Conservation (phyloP, 1,140 invertebrate genomes). For the Vanessa atalanta region DNA sequence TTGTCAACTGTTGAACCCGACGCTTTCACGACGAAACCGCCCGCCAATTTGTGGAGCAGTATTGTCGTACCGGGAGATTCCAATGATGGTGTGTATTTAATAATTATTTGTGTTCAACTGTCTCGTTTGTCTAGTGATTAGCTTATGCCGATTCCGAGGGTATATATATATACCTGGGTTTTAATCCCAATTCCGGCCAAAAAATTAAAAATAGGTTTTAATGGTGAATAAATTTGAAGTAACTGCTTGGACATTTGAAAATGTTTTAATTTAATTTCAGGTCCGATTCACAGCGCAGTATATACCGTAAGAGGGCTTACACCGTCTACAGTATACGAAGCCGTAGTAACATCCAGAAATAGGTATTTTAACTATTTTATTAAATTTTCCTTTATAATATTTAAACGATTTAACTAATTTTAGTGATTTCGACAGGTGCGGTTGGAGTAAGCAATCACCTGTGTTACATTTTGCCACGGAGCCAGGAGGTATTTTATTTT, state of each 20-base stretch:
- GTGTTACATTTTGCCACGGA: constrained; percentile 85
- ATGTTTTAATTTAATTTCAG: constrained; percentile 49
- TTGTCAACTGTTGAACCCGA: constrained; percentile 57
- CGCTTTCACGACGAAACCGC: constrained; percentile 71
- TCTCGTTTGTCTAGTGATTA: too few species aligned
- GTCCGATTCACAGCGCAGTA: constrained; percentile 84
- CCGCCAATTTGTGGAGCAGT: constrained; percentile 83
- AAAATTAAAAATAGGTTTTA: too few species aligned
- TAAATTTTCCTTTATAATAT: background rate
- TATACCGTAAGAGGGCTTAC: constrained; percentile 85
- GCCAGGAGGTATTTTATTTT: constrained; percentile 74
- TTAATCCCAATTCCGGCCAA: too few species aligned
- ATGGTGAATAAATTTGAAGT: too few species aligned
- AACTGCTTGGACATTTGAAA: too few species aligned
- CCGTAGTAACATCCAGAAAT: constrained; percentile 84
- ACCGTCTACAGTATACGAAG: constrained; percentile 86
- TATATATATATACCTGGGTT: too few species aligned
- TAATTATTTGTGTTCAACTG: background rate
- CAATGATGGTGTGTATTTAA: constrained; percentile 62
- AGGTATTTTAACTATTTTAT: constrained; percentile 54
- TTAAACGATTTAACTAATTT: background rate
- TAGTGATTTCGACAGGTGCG: constrained; percentile 74
- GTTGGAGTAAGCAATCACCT: constrained; percentile 86
- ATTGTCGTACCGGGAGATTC: constrained; percentile 85
- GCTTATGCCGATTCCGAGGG: too few species aligned